Conservation (phyloP, 2,888 invertebrate genomes). For the Deladenus siricidicola region DNA sequence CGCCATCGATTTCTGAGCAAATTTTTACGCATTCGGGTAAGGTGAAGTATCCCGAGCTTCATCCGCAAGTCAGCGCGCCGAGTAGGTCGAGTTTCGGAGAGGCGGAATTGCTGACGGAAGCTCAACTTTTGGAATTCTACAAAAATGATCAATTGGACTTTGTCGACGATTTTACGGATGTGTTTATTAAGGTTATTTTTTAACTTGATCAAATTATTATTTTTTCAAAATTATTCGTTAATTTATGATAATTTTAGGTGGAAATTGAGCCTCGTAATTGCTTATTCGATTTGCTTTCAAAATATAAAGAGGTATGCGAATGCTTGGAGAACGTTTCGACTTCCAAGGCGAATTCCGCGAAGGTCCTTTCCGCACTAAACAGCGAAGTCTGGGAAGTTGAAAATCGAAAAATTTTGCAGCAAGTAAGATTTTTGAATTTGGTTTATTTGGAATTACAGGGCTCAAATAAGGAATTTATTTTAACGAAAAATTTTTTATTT, state of each 20-base stretch:
- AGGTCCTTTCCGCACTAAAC: constrained; percentile 17
- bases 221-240: neutral
- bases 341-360: constrained; percentile 10
- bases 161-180: constrained; percentile 46
- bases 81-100: constrained; percentile 14
- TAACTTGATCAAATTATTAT: neutral
- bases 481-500: constrained; percentile 23
- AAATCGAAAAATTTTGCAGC: constrained; percentile 17
- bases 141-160: constrained; percentile 44
- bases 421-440: no score
- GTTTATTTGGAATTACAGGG: no score
- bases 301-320: constrained; percentile 32
- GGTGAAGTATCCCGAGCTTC: neutral
- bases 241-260: constrained; percentile 17
- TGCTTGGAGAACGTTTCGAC: constrained; percentile 14
- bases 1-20: no score
- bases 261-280: constrained; percentile 37
- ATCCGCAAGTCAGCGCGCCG: neutral
- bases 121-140: constrained; percentile 43
- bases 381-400: constrained; percentile 39
- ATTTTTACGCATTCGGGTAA: no score
- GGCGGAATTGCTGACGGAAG: constrained; percentile 40
- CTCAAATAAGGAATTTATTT: no score
- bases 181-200: constrained; percentile 35
- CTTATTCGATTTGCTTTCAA: constrained; percentile 33